Conservation (phyloP, 2,888 invertebrate species). For the Adineta ricciae region DNA sequence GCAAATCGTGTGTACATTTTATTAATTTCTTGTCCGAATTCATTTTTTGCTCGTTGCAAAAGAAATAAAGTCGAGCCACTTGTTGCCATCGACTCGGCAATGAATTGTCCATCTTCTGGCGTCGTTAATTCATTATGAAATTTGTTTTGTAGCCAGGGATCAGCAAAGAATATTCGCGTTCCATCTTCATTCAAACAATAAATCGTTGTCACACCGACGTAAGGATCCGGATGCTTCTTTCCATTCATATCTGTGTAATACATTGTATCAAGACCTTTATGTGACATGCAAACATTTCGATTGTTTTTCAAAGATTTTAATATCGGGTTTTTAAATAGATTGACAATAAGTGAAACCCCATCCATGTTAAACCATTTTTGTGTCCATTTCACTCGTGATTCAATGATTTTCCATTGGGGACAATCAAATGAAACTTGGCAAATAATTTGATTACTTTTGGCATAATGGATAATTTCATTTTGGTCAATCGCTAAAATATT, state of each 20-base stretch:
- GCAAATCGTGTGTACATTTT: neutral
- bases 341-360: neutral
- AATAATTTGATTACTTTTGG: neutral
- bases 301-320: neutral
- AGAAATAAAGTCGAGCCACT: neutral
- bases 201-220: neutral
- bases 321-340: neutral
- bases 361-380: conserved; percentile 6
- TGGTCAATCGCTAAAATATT: neutral
- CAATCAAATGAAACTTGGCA: neutral
- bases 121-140: neutral
- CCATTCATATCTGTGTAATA: neutral
- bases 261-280: neutral
- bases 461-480: neutral
- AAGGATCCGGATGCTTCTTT: neutral
- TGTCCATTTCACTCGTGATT: neutral
- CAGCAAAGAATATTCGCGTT: neutral
- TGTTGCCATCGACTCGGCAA: neutral
- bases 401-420: neutral
- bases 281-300: neutral
- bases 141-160: neutral
- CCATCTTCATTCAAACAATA: neutral
- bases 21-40: neutral
- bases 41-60: neutral
- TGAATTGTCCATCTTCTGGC: neutral